Evolutionary conservation across 2,888 invertebrate species (phyloP).

Genomic region (Chrysina gloriosa): DNA sequence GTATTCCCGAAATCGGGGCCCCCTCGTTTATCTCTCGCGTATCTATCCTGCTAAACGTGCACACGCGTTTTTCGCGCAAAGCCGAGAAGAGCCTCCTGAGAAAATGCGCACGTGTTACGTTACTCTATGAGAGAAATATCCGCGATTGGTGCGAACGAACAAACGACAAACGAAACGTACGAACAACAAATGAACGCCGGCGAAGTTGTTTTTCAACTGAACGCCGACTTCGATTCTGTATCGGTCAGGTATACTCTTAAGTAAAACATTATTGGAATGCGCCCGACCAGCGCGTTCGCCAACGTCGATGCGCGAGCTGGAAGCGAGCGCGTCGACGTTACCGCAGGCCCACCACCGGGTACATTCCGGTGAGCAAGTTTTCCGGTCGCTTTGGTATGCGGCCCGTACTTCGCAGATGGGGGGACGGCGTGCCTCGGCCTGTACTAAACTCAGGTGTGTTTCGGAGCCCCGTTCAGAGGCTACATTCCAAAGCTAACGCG

Average conservation of each 20-base stretch:
- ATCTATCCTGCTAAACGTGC: too few species aligned
- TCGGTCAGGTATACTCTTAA: slow-evolving; percentile 65
- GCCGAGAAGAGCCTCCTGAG: not conserved
- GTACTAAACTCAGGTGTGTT: slow-evolving; percentile 66
- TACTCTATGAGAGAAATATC: too few species aligned
- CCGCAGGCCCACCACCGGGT: slow-evolving; percentile 56
- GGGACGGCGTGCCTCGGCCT: slow-evolving; percentile 49
- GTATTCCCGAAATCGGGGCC: too few species aligned
- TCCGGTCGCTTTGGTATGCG: slow-evolving; percentile 48
- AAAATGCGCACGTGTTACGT: too few species aligned
- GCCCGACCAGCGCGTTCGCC: slow-evolving; percentile 54
- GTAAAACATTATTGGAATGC: slow-evolving; percentile 65
- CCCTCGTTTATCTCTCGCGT: too few species aligned
- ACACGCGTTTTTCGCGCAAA: slow-evolving; percentile 45
- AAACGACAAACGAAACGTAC: too few species aligned
- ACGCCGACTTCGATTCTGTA: slow-evolving; percentile 62
- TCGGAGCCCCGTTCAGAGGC: slow-evolving; percentile 63
- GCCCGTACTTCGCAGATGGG: slow-evolving; percentile 4
- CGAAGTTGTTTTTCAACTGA: slow-evolving; percentile 61
- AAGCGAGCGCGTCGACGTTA: slow-evolving; percentile 47
- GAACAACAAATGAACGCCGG: slow-evolving; percentile 55
- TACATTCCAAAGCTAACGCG: slow-evolving; percentile 64
- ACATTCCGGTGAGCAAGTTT: slow-evolving; percentile 55
- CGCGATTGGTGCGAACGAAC: too few species aligned
- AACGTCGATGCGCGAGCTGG: slow-evolving; percentile 41